Evolutionary conservation across 2,888 invertebrate genomes (phyloP), one percentile per base, ranked within the genome.

Genomic region (Tipula confusa): DNA sequence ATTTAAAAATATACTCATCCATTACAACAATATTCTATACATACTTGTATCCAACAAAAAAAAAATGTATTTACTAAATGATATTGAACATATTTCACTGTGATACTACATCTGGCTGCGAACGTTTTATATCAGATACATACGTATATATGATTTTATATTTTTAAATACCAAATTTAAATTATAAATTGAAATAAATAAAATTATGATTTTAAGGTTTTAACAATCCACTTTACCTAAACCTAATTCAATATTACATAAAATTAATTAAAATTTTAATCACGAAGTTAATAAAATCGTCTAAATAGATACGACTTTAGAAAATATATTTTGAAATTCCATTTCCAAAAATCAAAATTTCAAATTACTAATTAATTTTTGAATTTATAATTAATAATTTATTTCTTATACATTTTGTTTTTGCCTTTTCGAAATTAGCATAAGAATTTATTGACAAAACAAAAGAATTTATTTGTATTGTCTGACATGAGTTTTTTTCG

Each of bases 321-420:
- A 64, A 24, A 64, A 64, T 64, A 64, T 24, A 64, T 64, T 64
- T 64, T 64, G 18, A 64, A 64, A 64, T 64, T 64, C 64, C 64
- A 64, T 64, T 64, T 64, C 18, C 64, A 64, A 64, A 64, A 64
- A 64, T 64, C 64, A 64, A 64, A 64, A 64, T 64, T 64, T 64
- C 64, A 64, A 64, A 64, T 64, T 64, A 64, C 24, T 64, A 64
- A 64, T 64, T 64, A 64, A 24, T 64, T 64, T 64, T 24, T 64
- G 64, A 64, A 64, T 64, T 64, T 64, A 64, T 64, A 64, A 64
- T 64, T 64, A 64, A 64, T 64, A 64, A 64, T 64, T 64, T 64
- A 64, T 64, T 64, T 64, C 64, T 64, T 11, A 64, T 24, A 64
- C 64, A 64, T 64, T 5, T 5, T 31, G 31, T 31, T 31, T n/a